Conservation (phyloP, 2,797 vertebrate genomes). For the Bufotes viridis region DNA sequence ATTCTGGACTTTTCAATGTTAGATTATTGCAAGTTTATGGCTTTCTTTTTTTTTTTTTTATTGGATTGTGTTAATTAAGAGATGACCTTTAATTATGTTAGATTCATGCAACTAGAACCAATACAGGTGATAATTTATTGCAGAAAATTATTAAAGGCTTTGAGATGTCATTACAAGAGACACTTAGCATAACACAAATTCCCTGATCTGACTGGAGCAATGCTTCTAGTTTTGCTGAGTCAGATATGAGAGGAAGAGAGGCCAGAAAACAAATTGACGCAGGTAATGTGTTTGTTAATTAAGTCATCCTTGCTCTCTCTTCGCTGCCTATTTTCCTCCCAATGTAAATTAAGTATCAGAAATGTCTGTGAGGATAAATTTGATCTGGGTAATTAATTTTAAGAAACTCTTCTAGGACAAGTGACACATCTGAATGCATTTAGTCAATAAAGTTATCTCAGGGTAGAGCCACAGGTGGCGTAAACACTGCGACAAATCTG, state of each 20-base stretch:
- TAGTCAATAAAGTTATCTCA: background rate
- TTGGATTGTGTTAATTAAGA: background rate
- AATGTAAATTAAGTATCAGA: background rate
- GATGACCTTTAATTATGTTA: background rate
- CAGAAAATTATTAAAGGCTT: slow-evolving; percentile 30
- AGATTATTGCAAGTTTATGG: background rate
- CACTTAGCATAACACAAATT: slow-evolving; percentile 27
- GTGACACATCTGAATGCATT: background rate
- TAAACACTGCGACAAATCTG: too few relatives aligned
- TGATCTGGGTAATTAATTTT: background rate
- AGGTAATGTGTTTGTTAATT: slow-evolving; percentile 46
- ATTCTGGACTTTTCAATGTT: background rate
- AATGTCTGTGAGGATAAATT: slow-evolving; percentile 4
- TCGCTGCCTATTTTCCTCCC: background rate
- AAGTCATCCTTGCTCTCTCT: background rate
- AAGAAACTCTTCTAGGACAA: background rate
- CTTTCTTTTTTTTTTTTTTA: background rate
- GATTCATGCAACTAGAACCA: background rate
- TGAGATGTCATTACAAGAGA: slow-evolving; percentile 32
- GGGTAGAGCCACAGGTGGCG: too few relatives aligned
- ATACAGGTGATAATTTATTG: slow-evolving; percentile 35
- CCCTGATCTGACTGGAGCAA: slow-evolving; percentile 21
- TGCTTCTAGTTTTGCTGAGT: slow-evolving; percentile 36
- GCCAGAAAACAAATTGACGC: slow-evolving; percentile 35
- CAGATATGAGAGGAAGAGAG: slow-evolving; percentile 17